Base-by-base conservation (phyloP, 2,888 invertebrate species). In the Lacanobia oleracea region DNA sequence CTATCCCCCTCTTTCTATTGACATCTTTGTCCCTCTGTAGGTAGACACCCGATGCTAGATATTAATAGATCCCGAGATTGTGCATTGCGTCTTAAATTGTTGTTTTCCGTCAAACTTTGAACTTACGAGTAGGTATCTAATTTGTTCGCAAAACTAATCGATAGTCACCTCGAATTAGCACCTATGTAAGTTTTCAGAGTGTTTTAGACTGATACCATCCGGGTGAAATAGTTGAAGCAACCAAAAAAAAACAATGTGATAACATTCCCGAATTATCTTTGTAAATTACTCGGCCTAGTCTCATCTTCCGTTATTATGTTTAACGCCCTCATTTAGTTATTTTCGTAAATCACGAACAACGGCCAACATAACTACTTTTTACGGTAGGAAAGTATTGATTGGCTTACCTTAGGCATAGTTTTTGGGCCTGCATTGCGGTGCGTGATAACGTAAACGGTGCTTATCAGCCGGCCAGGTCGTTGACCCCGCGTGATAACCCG, bases 391-490 rank as follows among this genome's bases (percentile, higher is more conserved):
- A 12, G 84, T 92, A 92, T 93, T 88, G 93, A 93, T 94, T 91
- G 53, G 85, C 83, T 82, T 88, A 88, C 88, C 90, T 89, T 86
- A 79, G 80, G 77, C 87, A 87, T 87, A 87, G 87, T 92, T 93
- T 94, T 93, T 85, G 91, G 93, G 88, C 86, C 93, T 94, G 94
- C 93, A 94, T 93, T 94, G 94, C 94, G 93, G 91, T 93, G 93
- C 90, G 90, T 93, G 94, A 94, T 94, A 94, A 91, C 90, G 87
- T 78, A 86, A 89, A 89, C 88, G 88, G 88, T 84, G 85, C 87
- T 86, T 94, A 94, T 94, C 94, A 92, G 85, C 65, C 75, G 79
- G 78, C 53, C 86, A 86, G 93, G 91, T 91, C 92, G 87, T 88
- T 85, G 93, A 91, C 89, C 93, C 87, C 84, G 72, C 75, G 76